A percentile compares a stretch with the other conserved stretches of the same genome.
phyloP scores from a whole-genome alignment of 2,113 vertebrate species.

The Alosa alosa region DNA sequence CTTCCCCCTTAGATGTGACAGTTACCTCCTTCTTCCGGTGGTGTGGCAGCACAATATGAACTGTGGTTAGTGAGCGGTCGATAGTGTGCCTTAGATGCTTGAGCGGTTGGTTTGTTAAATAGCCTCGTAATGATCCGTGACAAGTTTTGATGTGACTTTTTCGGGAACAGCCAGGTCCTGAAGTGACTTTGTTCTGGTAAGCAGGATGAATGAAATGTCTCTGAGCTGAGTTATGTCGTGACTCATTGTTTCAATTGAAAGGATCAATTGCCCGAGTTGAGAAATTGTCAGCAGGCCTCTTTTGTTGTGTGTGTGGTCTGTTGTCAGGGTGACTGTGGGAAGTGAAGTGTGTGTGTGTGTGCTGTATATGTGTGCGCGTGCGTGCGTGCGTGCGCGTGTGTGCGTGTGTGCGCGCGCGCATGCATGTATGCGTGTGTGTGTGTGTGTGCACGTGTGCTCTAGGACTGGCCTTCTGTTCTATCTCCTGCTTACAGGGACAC shows the following conservation, averaged over 20 bases:
- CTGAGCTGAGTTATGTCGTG: not conserved
- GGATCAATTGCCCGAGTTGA: slow-evolving; percentile 30
- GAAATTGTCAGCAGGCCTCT: not conserved
- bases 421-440: not conserved
- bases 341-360: slow-evolving; percentile 10
- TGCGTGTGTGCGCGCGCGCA: not conserved
- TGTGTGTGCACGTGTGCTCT: slow-evolving; percentile 9
- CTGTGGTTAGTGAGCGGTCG: not conserved
- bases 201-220: not conserved
- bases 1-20: not conserved
- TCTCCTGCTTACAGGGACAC: slow-evolving; percentile 10
- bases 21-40: not conserved
- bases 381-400: not conserved
- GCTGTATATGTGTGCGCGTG: not conserved
- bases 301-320: not conserved
- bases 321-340: slow-evolving; percentile 7
- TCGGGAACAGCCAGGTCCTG: not conserved
- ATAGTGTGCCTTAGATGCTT: not conserved
- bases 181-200: not conserved
- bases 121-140: not conserved
- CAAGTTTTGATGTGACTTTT: not conserved
- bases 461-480: too few relatives aligned
- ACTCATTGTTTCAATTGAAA: slow-evolving; percentile 10
- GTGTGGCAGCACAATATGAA: not conserved
- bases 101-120: not conserved